These are phyloP conservation scores for Idaea biselata DNA, from an alignment of 2,888 invertebrate species.

Conservation along the genomic window DNA sequence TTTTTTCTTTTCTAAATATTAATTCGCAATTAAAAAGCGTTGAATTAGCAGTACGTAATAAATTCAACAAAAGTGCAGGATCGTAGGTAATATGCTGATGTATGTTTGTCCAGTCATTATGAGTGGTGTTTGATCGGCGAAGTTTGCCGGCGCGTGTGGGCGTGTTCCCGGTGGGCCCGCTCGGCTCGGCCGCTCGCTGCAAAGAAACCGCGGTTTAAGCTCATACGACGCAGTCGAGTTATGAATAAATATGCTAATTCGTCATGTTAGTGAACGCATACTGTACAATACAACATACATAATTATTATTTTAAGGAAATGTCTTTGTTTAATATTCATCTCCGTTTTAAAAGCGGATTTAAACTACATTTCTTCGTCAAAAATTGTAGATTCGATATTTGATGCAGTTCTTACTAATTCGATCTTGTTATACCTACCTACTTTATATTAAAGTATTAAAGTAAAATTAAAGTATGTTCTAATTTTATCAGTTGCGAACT, in stretches of 20 bases:
- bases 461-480: too few species aligned
- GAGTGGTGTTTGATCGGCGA: conserved; percentile 47
- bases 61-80: conserved; percentile 28
- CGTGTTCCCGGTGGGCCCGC: conserved; percentile 18
- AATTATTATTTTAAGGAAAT: neutral
- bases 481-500: too few species aligned
- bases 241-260: conserved; percentile 3
- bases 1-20: too few species aligned
- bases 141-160: neutral
- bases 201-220: conserved; percentile 28
- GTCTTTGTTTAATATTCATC: neutral
- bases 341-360: neutral
- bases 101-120: conserved; percentile 83
- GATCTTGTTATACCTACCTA: too few species aligned
- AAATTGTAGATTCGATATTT: too few species aligned
- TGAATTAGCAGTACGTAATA: conserved; percentile 16
- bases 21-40: neutral
- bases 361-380: neutral
- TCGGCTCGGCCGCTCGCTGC: conserved; percentile 21
- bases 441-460: too few species aligned
- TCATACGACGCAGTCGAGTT: conserved; percentile 14
- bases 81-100: conserved; percentile 78
- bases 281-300: neutral
- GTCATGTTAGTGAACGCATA: conserved; percentile 1
- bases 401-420: too few species aligned